Base-by-base conservation (phyloP, 1,140 invertebrate genomes). In the Nixonia krombeini region DNA sequence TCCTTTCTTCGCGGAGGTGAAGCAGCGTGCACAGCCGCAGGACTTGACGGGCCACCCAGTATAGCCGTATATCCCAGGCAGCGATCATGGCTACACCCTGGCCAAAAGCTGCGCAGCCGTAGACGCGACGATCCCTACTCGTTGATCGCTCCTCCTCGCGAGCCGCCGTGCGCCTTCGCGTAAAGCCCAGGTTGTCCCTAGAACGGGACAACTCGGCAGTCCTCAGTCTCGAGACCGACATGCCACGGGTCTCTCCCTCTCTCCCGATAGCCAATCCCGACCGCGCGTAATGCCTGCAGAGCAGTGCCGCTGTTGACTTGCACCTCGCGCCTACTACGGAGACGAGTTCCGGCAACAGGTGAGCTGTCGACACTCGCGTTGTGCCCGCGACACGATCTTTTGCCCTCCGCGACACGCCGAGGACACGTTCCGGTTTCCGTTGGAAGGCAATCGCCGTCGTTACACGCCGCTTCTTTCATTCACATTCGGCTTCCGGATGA, bases 261-360 rank as follows among this genome's bases (percentile, higher is more conserved):
- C 38, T 44, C 41, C 8, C 31, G 8, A 8, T 26, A 50, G 47
- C 50, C 56, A 59, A 63, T 50, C 59, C 56, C 56, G 59, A 58
- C 50, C 58, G 49, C 64, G 59, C 61, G 70, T 61, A 53, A 62
- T 70, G 70, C 62, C 46, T 57, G 66, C 55, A 44, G 44, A 70
- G 40, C 50, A 65, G 45, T 49, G 51, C 50, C 38, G 56, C 46
- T 49, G 63, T 28, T 57, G 63, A 68, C 55, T 45, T 15, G 31
- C 25, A 13, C 28, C 45, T 18, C 45, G 15, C 17, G 21, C 49
- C 33, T 37, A 33, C 33, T 45, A 64, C n/a, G n/a, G 44, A 57
- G 1, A 55, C 61, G 31, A 70, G 51, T 51, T 70, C 68, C 74
- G 67, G 74, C 72, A 76, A 78, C 75, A 74, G 70, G 75, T 76